These are phyloP conservation scores for Scaptomyza polygonia DNA, from an alignment of 2,888 invertebrate genomes.

Conservation along the genomic window DNA sequence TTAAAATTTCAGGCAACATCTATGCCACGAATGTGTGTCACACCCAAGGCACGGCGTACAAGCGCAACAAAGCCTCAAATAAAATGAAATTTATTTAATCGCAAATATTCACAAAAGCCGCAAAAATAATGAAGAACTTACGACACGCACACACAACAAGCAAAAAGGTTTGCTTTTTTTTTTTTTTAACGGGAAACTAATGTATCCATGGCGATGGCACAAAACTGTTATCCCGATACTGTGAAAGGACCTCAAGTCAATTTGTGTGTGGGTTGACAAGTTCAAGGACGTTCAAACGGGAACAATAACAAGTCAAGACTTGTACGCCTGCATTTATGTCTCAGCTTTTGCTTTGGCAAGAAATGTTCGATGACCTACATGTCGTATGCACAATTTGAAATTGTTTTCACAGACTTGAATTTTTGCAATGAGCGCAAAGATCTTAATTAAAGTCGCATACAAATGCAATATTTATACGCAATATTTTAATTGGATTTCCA, in stretches of 20 bases:
- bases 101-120: slow-evolving; percentile 31
- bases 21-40: slow-evolving; percentile 64
- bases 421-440: slow-evolving; percentile 16
- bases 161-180: slow-evolving; percentile 9
- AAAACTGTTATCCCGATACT: slow-evolving; percentile 69
- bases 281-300: slow-evolving; percentile 77
- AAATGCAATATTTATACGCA: slow-evolving; percentile 15
- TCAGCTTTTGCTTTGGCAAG: background rate
- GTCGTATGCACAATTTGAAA: slow-evolving; percentile 41
- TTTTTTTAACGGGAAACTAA: slow-evolving; percentile 40
- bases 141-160: slow-evolving; percentile 56
- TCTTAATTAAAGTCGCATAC: slow-evolving; percentile 36
- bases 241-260: slow-evolving; percentile 40
- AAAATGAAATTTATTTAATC: slow-evolving; percentile 33
- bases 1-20: slow-evolving; percentile 44
- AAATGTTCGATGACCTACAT: slow-evolving; percentile 50
- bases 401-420: slow-evolving; percentile 2
- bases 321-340: background rate
- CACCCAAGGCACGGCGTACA: slow-evolving; percentile 49
- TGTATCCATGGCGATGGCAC: slow-evolving; percentile 64
- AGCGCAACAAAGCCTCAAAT: slow-evolving; percentile 19
- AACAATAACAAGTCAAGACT: slow-evolving; percentile 5
- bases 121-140: slow-evolving; percentile 28
- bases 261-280: slow-evolving; percentile 59
- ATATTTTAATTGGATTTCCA: slow-evolving; percentile 61